phyloP scores from a whole-genome alignment of 2,888 invertebrate species.

The Diaphora mendica region DNA sequence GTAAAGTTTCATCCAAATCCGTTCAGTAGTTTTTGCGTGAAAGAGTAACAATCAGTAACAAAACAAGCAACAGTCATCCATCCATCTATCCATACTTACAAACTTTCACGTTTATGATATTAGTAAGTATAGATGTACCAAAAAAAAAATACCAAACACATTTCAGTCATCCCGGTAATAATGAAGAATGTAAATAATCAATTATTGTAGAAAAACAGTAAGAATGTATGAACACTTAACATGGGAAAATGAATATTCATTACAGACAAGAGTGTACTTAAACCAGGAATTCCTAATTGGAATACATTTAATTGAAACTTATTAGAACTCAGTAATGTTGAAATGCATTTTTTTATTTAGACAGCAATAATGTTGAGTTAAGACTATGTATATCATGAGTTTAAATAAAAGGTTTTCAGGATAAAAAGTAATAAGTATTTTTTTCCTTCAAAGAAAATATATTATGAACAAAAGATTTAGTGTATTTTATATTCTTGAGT shows the following conservation, averaged over 20 bases:
- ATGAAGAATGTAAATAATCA: neutral
- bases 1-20: no score
- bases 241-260: neutral
- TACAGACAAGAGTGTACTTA: neutral
- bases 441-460: no score
- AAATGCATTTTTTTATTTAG: neutral
- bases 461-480: neutral
- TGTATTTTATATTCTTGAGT: neutral
- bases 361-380: neutral
- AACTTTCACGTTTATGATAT: no score
- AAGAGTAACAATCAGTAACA: no score
- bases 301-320: neutral
- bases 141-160: no score
- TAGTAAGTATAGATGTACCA: no score
- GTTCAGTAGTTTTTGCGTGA: no score
- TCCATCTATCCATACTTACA: no score
- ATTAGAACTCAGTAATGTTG: neutral
- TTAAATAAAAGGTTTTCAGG: neutral
- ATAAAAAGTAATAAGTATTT: neutral
- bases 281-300: neutral
- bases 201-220: neutral
- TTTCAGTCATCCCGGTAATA: no score
- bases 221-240: neutral
- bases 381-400: neutral
- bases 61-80: no score